Percentiles rank a stretch among this genome's conserved stretches.
Evolutionary conservation across 2,888 invertebrate species (phyloP).

Genomic region (Erebia palarica): DNA sequence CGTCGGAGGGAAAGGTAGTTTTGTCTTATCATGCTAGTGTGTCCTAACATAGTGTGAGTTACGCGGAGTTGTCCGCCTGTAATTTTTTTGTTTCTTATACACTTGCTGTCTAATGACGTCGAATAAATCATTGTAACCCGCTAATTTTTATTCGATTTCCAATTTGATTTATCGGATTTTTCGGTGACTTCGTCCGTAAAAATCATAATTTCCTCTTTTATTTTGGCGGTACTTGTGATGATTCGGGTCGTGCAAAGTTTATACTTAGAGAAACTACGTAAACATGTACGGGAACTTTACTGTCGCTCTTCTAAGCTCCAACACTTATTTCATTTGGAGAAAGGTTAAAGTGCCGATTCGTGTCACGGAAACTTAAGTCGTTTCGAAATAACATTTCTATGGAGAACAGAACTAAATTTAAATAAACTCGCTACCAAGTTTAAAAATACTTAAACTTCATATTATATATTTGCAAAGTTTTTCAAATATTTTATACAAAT

Average conservation of each 20-base stretch:
- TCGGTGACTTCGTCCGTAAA: too few species aligned
- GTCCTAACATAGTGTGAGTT: too few species aligned
- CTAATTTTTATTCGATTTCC: too few species aligned
- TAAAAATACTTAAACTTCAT: not conserved
- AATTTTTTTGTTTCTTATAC: too few species aligned
- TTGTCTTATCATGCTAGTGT: too few species aligned
- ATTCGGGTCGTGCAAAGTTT: constrained; percentile 53
- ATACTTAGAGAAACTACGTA: constrained; percentile 60
- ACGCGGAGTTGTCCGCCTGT: too few species aligned
- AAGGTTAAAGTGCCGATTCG: constrained; percentile 61
- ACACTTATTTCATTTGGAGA: constrained; percentile 57
- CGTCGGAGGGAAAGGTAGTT: too few species aligned
- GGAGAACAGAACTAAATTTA: constrained; percentile 27
- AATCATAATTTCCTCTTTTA: not conserved
- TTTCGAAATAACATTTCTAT: constrained; percentile 34
- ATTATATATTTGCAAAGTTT: not conserved
- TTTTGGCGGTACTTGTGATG: constrained; percentile 32
- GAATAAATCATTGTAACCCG: too few species aligned
- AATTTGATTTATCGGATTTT: too few species aligned
- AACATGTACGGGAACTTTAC: constrained; percentile 62
- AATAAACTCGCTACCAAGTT: constrained; percentile 21
- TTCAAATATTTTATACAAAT: not conserved
- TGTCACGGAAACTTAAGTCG: constrained; percentile 50
- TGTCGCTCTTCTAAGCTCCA: constrained; percentile 61
- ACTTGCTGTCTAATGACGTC: too few species aligned